Conservation (phyloP, 2,113 vertebrate species). For the Anolis sagrei region DNA sequence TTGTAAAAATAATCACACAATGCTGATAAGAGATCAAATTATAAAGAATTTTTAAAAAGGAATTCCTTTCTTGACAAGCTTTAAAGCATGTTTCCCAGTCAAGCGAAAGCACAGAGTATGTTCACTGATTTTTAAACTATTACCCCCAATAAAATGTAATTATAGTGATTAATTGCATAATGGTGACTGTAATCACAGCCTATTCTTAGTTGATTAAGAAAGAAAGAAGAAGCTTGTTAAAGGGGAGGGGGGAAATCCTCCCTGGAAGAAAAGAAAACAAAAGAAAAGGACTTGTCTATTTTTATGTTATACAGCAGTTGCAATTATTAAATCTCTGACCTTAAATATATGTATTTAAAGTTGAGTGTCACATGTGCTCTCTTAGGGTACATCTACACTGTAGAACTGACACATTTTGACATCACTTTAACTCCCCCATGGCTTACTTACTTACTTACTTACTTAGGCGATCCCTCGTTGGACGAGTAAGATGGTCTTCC, state of each 20-base stretch:
- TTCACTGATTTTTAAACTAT: conserved; percentile 72
- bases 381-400: not conserved
- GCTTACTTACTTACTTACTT: no score
- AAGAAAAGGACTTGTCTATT: conserved; percentile 36
- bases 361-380: not conserved
- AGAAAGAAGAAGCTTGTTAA: conserved; percentile 66
- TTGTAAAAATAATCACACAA: conserved; percentile 1
- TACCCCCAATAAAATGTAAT: conserved; percentile 76
- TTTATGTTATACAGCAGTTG: conserved; percentile 64
- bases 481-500: no score
- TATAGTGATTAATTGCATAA: conserved; percentile 79
- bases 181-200: conserved; percentile 75
- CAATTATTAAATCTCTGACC: conserved; percentile 49
- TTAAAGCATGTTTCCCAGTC: conserved; percentile 66
- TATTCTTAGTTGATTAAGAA: conserved; percentile 78
- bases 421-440: no score
- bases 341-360: conserved; percentile 31
- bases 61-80: conserved; percentile 66
- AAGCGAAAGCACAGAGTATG: conserved; percentile 68
- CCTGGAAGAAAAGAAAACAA: conserved; percentile 20
- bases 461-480: no score
- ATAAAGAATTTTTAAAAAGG: conserved; percentile 61
- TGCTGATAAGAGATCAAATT: conserved; percentile 56
- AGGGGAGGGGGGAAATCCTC: conserved; percentile 28
- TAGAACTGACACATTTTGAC: no score